Conservation (phyloP, 1,140 invertebrate species). For the Polypedilum pembai region DNA sequence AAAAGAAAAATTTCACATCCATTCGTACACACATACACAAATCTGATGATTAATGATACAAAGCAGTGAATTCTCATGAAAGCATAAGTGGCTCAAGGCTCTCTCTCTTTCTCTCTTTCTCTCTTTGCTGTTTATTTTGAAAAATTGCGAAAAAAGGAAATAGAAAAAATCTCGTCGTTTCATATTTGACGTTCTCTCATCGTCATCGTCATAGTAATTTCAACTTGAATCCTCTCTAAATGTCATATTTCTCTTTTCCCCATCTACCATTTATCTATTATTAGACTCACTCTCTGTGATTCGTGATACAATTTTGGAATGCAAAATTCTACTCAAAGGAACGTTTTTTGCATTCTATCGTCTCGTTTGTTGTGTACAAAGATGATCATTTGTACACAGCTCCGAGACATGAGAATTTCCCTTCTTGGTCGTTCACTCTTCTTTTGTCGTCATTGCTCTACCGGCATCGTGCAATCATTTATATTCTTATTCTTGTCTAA, state of each 20-base stretch:
- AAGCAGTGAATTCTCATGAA: background rate
- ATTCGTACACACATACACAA: slow-evolving; percentile 2
- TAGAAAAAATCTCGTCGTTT: background rate
- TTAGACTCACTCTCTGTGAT: too few relatives aligned
- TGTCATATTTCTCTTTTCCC: too few relatives aligned
- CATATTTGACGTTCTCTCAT: background rate
- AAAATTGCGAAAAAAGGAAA: background rate
- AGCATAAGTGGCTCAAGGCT: slow-evolving; percentile 8
- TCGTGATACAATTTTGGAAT: too few relatives aligned
- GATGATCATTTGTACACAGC: slow-evolving; percentile 18
- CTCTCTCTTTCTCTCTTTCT: background rate
- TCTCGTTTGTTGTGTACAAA: background rate
- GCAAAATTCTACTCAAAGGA: too few relatives aligned
- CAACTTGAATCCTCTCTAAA: too few relatives aligned
- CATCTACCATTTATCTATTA: too few relatives aligned
- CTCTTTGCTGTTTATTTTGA: background rate
- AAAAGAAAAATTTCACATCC: background rate
- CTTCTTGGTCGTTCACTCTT: background rate
- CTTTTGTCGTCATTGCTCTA: background rate
- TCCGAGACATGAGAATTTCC: background rate
- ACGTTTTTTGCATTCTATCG: too few relatives aligned
- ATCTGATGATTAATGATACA: slow-evolving; percentile 18
- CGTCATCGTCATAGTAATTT: too few relatives aligned
- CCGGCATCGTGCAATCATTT: too few relatives aligned
- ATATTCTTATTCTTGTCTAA: background rate